A percentile compares a stretch with the other conserved stretches of the same genome.
phyloP scores from a whole-genome alignment of 2,113 vertebrate genomes.

The Arizona elegans region DNA sequence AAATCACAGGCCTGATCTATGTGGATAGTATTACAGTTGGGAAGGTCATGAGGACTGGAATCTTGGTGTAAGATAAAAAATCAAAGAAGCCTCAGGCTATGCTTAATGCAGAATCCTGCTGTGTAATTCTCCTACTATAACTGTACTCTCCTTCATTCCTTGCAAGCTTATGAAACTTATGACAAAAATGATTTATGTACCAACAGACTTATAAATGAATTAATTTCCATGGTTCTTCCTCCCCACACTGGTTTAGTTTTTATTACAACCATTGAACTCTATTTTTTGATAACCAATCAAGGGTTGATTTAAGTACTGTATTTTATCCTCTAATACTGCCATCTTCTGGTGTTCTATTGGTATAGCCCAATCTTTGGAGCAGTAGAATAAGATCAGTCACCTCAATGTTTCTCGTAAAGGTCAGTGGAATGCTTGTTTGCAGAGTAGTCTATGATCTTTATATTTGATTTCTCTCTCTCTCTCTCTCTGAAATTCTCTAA shows the following conservation, averaged over 20 bases:
- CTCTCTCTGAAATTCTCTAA: background rate
- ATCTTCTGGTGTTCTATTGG: slow-evolving; percentile 17
- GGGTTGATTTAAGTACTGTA: background rate
- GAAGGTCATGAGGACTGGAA: background rate
- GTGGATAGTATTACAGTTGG: background rate
- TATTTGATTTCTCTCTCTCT: background rate
- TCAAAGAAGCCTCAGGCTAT: background rate
- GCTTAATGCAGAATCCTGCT: background rate
- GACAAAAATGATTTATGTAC: background rate
- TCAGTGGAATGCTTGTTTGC: background rate
- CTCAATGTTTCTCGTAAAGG: background rate
- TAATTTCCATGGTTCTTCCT: background rate
- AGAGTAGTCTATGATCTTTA: background rate
- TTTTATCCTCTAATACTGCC: slow-evolving; percentile 1
- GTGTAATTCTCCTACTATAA: background rate
- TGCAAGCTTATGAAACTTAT: background rate
- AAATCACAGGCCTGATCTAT: too few relatives aligned
- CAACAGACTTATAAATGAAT: background rate
- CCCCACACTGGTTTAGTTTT: rapidly evolving
- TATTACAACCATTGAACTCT: background rate
- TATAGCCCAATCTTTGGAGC: background rate
- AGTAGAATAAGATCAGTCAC: background rate
- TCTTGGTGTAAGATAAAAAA: background rate
- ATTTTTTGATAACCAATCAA: background rate
- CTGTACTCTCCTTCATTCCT: background rate